Percentiles rank a stretch among this genome's conserved stretches.
Evolutionary conservation across 2,888 invertebrate species (phyloP).

Genomic region (Yponomeuta evonymella): DNA sequence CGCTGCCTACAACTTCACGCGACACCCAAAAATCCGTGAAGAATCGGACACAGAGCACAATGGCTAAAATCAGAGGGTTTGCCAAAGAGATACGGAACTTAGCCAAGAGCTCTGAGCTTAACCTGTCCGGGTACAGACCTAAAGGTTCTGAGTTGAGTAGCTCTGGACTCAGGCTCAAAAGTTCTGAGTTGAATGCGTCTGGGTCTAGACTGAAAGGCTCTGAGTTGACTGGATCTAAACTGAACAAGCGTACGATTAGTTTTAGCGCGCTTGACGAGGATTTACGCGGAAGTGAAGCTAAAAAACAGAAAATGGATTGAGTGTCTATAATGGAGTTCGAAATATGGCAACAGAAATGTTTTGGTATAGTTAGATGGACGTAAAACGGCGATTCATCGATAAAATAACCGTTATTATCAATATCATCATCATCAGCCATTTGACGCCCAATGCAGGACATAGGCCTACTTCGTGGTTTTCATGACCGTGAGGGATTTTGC

Average conservation of each 20-base stretch:
- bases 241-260: slow-evolving; percentile 11
- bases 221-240: background rate
- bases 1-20: background rate
- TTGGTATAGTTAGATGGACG: no score
- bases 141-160: background rate
- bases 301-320: slow-evolving; percentile 47
- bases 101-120: slow-evolving; percentile 25
- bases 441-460: no score
- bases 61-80: slow-evolving; percentile 36
- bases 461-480: no score
- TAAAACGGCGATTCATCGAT: no score
- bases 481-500: no score
- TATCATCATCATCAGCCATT: no score
- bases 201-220: background rate
- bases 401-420: no score
- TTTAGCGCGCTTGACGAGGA: slow-evolving; percentile 27
- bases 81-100: slow-evolving; percentile 49
- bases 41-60: slow-evolving; percentile 10
- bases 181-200: background rate
- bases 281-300: slow-evolving; percentile 27
- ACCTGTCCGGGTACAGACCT: background rate
- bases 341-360: no score
- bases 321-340: background rate
- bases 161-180: slow-evolving; percentile 21
- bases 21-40: background rate